Evolutionary conservation across 2,888 invertebrate genomes (phyloP).

Genomic region (Itoplectis maculator): DNA sequence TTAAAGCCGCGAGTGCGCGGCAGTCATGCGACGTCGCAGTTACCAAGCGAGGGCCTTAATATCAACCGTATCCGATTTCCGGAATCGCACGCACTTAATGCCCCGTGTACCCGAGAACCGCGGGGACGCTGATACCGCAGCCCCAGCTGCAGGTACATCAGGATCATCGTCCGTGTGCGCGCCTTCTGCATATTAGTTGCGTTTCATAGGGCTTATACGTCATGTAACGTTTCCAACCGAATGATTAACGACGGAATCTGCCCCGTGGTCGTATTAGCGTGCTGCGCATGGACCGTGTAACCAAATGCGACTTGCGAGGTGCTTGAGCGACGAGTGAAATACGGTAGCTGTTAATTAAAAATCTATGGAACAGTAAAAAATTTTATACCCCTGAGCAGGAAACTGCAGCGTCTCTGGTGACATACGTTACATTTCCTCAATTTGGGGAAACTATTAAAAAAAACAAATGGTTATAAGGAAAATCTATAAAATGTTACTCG

Average conservation of each 20-base stretch:
- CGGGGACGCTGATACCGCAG: no score
- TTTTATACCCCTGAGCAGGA: no score
- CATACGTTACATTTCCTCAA: no score
- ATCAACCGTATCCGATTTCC: conserved; percentile 36
- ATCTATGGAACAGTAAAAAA: no score
- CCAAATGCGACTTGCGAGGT: conserved; percentile 2
- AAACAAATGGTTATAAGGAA: no score
- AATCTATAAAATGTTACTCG: no score
- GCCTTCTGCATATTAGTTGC: conserved; percentile 50
- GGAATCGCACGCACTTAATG: conserved; percentile 55
- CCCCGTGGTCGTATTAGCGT: not conserved
- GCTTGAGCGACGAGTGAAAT: not conserved
- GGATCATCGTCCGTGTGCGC: conserved; percentile 24
- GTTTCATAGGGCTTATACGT: conserved; percentile 54
- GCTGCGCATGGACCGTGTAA: not conserved
- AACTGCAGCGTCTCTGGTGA: no score
- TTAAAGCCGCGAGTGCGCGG: conserved; percentile 1
- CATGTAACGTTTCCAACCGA: conserved; percentile 46
- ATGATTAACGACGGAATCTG: conserved; percentile 62
- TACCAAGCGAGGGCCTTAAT: conserved; percentile 1
- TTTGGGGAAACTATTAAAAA: no score
- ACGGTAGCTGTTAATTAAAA: not conserved
- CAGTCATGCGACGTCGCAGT: conserved; percentile 1
- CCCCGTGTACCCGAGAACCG: conserved; percentile 42
- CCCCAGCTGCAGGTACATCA: conserved; percentile 8